Evolutionary conservation across 92 coral and sea anemone species (phyloP).

Genomic region (Actinernus sp.): DNA sequence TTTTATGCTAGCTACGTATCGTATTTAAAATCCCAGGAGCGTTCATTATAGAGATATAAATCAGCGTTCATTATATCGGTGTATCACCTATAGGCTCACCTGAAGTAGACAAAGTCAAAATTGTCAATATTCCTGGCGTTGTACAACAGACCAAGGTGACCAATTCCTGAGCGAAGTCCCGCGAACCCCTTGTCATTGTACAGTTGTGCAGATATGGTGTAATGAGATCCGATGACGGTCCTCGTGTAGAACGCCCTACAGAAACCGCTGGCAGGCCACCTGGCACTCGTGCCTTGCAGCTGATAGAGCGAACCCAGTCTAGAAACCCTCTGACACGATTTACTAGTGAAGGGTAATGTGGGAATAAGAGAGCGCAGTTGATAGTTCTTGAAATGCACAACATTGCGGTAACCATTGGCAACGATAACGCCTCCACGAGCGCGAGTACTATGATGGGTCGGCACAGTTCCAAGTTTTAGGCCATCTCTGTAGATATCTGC

Average conservation of each 20-base stretch:
- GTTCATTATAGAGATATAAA: too few species aligned
- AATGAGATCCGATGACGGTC: neutral
- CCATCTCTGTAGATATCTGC: slow-evolving; percentile 18
- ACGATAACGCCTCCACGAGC: neutral
- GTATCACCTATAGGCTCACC: too few species aligned
- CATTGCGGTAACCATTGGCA: slow-evolving; percentile 2
- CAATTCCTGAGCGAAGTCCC: neutral
- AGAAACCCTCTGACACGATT: neutral
- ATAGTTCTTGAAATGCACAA: slow-evolving; percentile 34
- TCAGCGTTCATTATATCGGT: too few species aligned
- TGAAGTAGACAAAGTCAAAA: slow-evolving; percentile 7
- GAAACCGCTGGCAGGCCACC: slow-evolving; percentile 13
- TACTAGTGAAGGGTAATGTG: neutral
- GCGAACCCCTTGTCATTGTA: neutral
- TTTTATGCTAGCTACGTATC: too few species aligned
- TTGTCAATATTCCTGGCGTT: slow-evolving; percentile 4
- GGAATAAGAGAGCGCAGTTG: neutral
- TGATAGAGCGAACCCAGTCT: neutral
- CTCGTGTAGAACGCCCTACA: neutral
- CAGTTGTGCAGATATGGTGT: neutral
- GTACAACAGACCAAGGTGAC: slow-evolving; percentile 1
- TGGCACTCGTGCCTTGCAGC: neutral
- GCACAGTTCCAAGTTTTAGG: neutral
- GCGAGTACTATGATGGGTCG: neutral
- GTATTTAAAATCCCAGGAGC: too few species aligned